Evolutionary conservation across 2,797 vertebrate genomes (phyloP).

Genomic region (Galagoides demidoff): DNA sequence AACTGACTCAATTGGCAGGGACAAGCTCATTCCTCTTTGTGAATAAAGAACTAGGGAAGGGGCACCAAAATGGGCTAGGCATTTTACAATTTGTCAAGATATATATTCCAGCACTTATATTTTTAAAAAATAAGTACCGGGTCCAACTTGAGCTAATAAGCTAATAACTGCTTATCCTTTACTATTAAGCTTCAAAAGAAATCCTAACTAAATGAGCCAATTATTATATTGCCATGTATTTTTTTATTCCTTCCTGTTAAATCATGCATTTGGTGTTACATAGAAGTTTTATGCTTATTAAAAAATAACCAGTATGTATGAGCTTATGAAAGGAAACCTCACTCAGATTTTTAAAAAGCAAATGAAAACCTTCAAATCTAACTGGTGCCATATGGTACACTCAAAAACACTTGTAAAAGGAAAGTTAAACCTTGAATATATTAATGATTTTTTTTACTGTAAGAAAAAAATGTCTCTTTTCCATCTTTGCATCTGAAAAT

Average conservation of each 20-base stretch:
- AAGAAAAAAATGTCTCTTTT: constrained; percentile 59
- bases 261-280: constrained; percentile 77
- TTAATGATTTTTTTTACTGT: constrained; percentile 79
- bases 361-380: constrained; percentile 83
- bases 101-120: constrained; percentile 55
- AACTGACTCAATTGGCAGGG: constrained; percentile 43
- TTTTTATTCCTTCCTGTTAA: constrained; percentile 80
- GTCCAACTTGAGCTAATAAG: constrained; percentile 74
- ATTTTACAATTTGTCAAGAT: constrained; percentile 72
- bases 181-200: constrained; percentile 68
- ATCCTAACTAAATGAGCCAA: constrained; percentile 77
- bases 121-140: constrained; percentile 10
- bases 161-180: constrained; percentile 72
- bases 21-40: not conserved
- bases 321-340: constrained; percentile 80
- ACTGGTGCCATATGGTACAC: constrained; percentile 81
- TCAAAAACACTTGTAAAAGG: constrained; percentile 80
- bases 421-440: constrained; percentile 84
- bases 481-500: constrained; percentile 71
- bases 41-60: not conserved
- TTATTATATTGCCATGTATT: constrained; percentile 71
- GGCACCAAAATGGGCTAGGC: not conserved
- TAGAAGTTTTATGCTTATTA: constrained; percentile 80
- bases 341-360: constrained; percentile 81
- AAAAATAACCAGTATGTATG: constrained; percentile 78